A percentile compares a stretch with the other conserved stretches of the same genome.
Evolutionary conservation across 2,113 vertebrate genomes (phyloP).

Genomic region (Mionectes macconnelli): DNA sequence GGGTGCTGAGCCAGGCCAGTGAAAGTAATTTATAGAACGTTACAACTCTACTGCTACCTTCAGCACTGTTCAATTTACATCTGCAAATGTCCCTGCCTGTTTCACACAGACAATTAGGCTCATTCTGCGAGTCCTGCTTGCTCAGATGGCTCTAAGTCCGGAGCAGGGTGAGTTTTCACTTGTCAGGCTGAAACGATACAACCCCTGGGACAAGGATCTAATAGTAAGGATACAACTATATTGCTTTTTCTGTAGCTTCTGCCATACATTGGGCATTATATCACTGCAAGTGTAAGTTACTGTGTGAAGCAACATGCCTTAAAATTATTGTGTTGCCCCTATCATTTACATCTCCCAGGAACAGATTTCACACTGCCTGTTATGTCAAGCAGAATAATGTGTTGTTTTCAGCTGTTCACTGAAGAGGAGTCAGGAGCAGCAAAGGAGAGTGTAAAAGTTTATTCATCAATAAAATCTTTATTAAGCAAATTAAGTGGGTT

Average conservation of each 20-base stretch:
- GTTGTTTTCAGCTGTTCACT: background rate
- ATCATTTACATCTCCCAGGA: background rate
- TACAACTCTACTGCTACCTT: conserved; percentile 48
- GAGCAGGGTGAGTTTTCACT: background rate
- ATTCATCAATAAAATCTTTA: background rate
- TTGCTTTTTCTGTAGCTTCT: background rate
- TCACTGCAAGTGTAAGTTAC: background rate
- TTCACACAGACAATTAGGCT: conserved; percentile 4
- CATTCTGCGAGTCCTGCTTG: background rate
- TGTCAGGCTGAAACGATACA: background rate
- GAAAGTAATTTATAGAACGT: conserved; percentile 52
- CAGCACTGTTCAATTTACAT: background rate
- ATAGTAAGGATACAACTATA: no score
- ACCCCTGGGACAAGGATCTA: background rate
- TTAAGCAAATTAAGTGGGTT: background rate
- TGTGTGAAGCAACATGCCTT: background rate
- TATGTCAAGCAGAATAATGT: background rate
- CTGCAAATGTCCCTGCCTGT: conserved; percentile 27
- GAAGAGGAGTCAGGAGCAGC: background rate
- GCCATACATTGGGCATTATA: background rate
- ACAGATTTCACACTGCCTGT: background rate
- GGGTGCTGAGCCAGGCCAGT: background rate
- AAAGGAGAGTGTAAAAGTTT: background rate
- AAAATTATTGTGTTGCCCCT: background rate
- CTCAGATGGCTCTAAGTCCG: background rate